Conservation (phyloP, 2,888 invertebrate genomes). For the Chrysotoxum bicinctum region DNA sequence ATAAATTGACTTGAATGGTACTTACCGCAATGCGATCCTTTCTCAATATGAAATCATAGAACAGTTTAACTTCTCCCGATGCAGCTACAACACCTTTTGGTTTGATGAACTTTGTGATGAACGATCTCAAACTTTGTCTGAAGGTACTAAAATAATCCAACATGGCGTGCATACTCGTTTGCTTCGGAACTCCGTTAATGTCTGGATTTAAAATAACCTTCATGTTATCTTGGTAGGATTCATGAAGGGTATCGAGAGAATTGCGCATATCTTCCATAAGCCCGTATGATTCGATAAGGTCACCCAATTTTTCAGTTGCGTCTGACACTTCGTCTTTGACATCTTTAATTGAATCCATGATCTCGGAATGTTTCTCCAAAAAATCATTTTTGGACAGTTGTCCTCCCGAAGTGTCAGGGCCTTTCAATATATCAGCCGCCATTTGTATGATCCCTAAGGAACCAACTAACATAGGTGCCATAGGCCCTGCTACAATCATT, state of each 20-base stretch:
- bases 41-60: not conserved
- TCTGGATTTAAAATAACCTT: not conserved
- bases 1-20: not conserved
- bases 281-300: not conserved
- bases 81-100: not conserved
- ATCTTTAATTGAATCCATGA: not conserved
- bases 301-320: not conserved
- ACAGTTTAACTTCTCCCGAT: not conserved
- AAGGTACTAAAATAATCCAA: not conserved
- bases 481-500: too few species aligned
- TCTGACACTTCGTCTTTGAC: not conserved
- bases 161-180: not conserved
- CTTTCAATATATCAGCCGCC: too few species aligned
- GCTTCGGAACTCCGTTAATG: not conserved
- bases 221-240: not conserved
- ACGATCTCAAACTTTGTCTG: not conserved
- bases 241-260: not conserved
- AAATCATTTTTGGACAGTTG: not conserved
- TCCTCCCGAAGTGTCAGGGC: too few species aligned
- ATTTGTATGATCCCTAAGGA: too few species aligned
- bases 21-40: not conserved
- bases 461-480: too few species aligned
- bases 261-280: not conserved
- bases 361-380: not conserved
- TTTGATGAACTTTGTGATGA: not conserved